Base-by-base conservation (phyloP, 2,113 vertebrate species). In the Calyptommatus sinebrachiatus region DNA sequence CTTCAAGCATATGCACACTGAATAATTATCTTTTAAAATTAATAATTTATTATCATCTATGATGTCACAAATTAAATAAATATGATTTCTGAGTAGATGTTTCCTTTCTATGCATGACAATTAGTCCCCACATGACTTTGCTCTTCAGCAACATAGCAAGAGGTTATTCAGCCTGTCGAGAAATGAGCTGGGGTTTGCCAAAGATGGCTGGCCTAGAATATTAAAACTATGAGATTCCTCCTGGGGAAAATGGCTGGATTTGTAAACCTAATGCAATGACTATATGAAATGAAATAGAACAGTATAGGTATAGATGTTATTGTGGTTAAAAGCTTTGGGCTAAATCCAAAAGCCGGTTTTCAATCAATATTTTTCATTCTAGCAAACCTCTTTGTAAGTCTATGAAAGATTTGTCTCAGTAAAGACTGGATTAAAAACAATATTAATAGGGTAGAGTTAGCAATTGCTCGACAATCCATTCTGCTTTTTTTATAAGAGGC, bases 41-140 rank as follows among this genome's bases (percentile, higher is more conserved):
- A 77, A 90, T 88, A 88, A 92, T 91, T 91, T 88, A 91, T 92
- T 81, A 79, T 85, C 75, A 78, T 88, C 86, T 82, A 24, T 90
- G 81, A 89, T 92, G 85, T 89, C 82, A 91, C 87, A 86, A 90
- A 92, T 91, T 90, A 91, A 81, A 86, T 87, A 89, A 93, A n/a
- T 89, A 68, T 88, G 85, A 88, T 89, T 91, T 90, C 85, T 77
- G 80, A 88, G 60, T 68, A 71, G 81, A 81, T 83, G 86, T 76
- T 80, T 87, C 71, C 63, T 88, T 89, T 84, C 41, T 70, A 50
- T 82, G 87, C 53, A 69, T 31, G 83, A 45, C 4, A 88, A 74
- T 86, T 60, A 35, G 66, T 73, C 81, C 46, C 66, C 66, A 81
- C 2, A 0, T 68, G 79, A 74, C 48, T 80, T 1, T 78, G 67